These are phyloP conservation scores for Porites lobata DNA, from an alignment of 92 coral and sea anemone genomes.

Conservation along the genomic window DNA sequence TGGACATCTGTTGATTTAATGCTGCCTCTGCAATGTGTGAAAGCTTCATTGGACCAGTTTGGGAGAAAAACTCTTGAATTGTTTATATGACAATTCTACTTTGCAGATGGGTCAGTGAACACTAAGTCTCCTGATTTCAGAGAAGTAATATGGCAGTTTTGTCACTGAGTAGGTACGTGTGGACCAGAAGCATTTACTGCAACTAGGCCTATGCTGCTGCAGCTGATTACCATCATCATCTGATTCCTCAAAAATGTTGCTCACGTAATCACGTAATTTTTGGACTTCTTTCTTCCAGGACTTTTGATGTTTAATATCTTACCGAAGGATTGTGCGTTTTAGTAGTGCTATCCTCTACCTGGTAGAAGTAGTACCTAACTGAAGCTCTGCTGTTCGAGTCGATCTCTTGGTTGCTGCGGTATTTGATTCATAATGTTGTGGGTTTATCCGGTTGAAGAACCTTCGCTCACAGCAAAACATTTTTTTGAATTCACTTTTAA, in stretches of 20 bases:
- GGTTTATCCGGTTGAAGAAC: no score
- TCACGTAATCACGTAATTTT: background rate
- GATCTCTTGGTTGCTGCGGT: background rate
- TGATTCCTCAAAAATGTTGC: background rate
- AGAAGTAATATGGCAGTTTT: slow-evolving; percentile 10
- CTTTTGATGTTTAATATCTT: no score
- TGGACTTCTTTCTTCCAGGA: background rate
- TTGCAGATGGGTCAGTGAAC: background rate
- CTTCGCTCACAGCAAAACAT: background rate
- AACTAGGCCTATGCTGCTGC: no score
- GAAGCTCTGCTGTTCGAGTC: no score
- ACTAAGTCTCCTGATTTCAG: background rate
- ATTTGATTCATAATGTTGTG: background rate
- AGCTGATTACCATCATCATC: no score
- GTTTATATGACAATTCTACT: background rate
- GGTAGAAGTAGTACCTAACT: no score
- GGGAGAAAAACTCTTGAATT: slow-evolving; percentile 21
- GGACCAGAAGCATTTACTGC: background rate
- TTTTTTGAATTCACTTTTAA: slow-evolving; percentile 5
- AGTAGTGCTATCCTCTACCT: no score
- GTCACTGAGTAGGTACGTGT: background rate
- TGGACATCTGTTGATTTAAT: background rate
- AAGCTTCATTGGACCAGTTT: slow-evolving; percentile 12
- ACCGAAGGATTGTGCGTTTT: no score
- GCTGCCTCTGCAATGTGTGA: background rate